phyloP scores from a whole-genome alignment of 1,140 invertebrate genomes.

The Euwallacea similis region DNA sequence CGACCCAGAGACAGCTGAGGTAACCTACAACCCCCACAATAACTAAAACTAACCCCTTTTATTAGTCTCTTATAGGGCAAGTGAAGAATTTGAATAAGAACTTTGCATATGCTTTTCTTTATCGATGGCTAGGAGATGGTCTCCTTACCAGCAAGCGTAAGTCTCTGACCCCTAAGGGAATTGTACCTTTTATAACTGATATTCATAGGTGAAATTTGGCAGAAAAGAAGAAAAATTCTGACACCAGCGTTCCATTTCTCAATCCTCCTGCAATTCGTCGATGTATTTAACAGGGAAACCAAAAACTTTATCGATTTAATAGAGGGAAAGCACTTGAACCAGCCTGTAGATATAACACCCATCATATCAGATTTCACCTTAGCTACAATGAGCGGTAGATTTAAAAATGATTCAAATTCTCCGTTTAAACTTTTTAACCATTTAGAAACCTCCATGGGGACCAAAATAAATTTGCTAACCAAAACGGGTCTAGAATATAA shows the following conservation, averaged over 20 bases:
- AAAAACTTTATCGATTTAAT: slow-evolving; percentile 57
- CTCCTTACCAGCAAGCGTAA: slow-evolving; percentile 61
- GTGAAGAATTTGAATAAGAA: no score
- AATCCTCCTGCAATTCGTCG: slow-evolving; percentile 76
- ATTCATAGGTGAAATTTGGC: slow-evolving; percentile 72
- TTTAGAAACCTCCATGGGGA: slow-evolving; percentile 34
- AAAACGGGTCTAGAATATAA: slow-evolving; percentile 23
- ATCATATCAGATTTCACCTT: slow-evolving; percentile 29
- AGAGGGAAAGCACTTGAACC: not conserved
- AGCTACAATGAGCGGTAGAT: slow-evolving; percentile 30
- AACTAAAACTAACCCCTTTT: no score
- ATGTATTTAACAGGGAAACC: slow-evolving; percentile 69
- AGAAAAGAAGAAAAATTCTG: slow-evolving; percentile 69
- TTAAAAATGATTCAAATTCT: not conserved
- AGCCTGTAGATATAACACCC: slow-evolving; percentile 12
- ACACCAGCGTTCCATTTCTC: slow-evolving; percentile 86
- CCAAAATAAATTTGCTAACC: not conserved
- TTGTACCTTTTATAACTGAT: not conserved
- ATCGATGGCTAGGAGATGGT: slow-evolving; percentile 66
- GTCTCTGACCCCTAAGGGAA: not conserved
- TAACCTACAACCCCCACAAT: no score
- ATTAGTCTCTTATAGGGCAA: no score
- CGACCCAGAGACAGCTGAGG: no score
- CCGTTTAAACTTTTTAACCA: no score
- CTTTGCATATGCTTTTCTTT: no score